Evolutionary conservation across 2,888 invertebrate genomes (phyloP).

Genomic region (Notocelia uddmanniana): DNA sequence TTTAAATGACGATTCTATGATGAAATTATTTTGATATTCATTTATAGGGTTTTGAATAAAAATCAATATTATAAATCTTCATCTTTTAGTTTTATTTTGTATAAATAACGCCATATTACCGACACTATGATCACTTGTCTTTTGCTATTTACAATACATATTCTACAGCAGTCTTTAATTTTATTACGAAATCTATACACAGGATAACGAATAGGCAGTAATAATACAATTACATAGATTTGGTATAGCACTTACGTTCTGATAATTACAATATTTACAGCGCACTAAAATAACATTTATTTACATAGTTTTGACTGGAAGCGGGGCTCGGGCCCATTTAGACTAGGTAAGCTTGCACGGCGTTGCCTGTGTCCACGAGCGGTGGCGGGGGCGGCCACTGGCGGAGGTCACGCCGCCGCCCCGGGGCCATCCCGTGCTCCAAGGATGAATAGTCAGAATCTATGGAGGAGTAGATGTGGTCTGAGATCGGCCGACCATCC

Average conservation of each 20-base stretch:
- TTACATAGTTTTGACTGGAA: slow-evolving; percentile 81
- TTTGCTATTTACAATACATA: slow-evolving; percentile 84
- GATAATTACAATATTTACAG: slow-evolving; percentile 84
- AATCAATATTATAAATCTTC: slow-evolving; percentile 75
- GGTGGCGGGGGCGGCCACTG: slow-evolving; percentile 83
- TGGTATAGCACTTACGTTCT: slow-evolving; percentile 83
- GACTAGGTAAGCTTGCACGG: slow-evolving; percentile 90
- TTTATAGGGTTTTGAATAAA: slow-evolving; percentile 60
- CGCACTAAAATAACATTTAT: slow-evolving; percentile 71
- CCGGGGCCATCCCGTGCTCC: slow-evolving; percentile 89
- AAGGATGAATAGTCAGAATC: slow-evolving; percentile 95
- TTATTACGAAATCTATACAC: slow-evolving; percentile 82
- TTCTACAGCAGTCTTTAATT: slow-evolving; percentile 87
- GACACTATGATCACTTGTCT: slow-evolving; percentile 84
- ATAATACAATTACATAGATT: slow-evolving; percentile 83
- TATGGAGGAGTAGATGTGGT: slow-evolving; percentile 96
- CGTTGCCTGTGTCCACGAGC: slow-evolving; percentile 77
- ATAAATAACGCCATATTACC: slow-evolving; percentile 84
- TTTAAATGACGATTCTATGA: not conserved
- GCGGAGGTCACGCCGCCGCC: slow-evolving; percentile 75
- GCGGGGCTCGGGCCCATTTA: slow-evolving; percentile 73
- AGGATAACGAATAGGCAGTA: slow-evolving; percentile 82
- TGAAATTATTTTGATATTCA: not conserved
- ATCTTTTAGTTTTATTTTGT: slow-evolving; percentile 81
- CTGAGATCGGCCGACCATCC: slow-evolving; percentile 91